These are phyloP conservation scores for Calephelis nemesis DNA, from an alignment of 1,140 invertebrate species.

Conservation along the genomic window DNA sequence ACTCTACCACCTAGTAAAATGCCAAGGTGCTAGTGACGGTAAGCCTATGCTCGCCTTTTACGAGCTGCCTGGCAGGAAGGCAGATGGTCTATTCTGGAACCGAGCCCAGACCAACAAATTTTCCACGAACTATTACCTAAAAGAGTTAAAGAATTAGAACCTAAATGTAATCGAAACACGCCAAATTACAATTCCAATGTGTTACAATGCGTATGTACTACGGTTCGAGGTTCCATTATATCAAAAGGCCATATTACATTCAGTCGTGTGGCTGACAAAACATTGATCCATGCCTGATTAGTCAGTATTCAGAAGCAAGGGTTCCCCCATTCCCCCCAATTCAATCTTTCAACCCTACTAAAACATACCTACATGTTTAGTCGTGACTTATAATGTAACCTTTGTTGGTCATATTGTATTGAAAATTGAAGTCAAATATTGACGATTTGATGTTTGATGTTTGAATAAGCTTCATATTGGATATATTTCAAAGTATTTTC, in stretches of 20 bases:
- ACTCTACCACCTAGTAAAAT: too few relatives aligned
- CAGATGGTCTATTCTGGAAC: too few relatives aligned
- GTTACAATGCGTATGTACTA: not conserved
- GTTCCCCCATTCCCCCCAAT: not conserved
- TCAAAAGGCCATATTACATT: constrained; percentile 10
- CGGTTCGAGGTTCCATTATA: constrained; percentile 1
- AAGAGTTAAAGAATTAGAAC: too few relatives aligned
- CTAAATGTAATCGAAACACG: not conserved
- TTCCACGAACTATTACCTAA: too few relatives aligned
- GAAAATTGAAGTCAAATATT: constrained; percentile 13
- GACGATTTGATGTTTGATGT: not conserved
- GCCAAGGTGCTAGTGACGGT: too few relatives aligned
- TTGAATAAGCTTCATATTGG: not conserved
- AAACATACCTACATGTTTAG: constrained; percentile 3
- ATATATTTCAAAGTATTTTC: not conserved
- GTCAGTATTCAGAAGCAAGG: constrained; percentile 9
- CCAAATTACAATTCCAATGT: not conserved
- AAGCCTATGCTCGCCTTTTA: too few relatives aligned
- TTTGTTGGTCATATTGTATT: constrained; percentile 5
- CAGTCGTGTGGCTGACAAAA: constrained; percentile 23
- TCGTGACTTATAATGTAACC: constrained; percentile 1
- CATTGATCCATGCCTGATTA: constrained; percentile 22
- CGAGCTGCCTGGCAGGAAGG: too few relatives aligned
- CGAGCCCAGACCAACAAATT: too few relatives aligned
- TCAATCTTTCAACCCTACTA: constrained; percentile 17